These are phyloP conservation scores for Acanthochromis polyacanthus DNA, from an alignment of 2,113 vertebrate genomes.

Conservation along the genomic window DNA sequence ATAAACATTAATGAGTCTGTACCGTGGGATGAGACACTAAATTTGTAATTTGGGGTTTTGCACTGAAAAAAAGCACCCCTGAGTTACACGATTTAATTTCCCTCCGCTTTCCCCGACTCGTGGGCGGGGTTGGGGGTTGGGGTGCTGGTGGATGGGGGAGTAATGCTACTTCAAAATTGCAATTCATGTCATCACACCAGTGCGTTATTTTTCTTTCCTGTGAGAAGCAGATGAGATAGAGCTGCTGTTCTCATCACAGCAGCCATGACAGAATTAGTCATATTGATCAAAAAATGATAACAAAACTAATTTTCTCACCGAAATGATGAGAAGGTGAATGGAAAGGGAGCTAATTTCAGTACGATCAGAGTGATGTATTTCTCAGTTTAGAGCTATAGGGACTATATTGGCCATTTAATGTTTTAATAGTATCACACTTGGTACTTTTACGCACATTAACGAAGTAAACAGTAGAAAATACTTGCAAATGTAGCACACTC, in stretches of 20 bases:
- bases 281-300: conserved; percentile 27
- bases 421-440: conserved; percentile 6
- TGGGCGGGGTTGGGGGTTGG: neutral
- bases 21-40: conserved; percentile 63
- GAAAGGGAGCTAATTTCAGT: neutral
- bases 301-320: neutral
- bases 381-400: neutral
- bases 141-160: neutral
- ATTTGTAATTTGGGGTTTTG: conserved; percentile 73
- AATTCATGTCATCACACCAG: conserved; percentile 48
- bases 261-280: conserved; percentile 32
- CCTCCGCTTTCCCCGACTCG: conserved; percentile 34
- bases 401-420: conserved; percentile 1
- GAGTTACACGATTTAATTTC: conserved; percentile 69
- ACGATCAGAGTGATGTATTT: neutral
- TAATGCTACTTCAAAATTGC: conserved; percentile 51
- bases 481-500: conserved; percentile 31
- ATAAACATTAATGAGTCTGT: conserved; percentile 79
- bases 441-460: neutral
- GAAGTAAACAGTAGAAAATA: conserved; percentile 4
- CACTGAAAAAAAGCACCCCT: conserved; percentile 65
- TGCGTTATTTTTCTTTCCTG: conserved; percentile 3
- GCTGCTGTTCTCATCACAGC: conserved; percentile 20
- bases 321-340: neutral
- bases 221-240: conserved; percentile 31